Evolutionary conservation across 2,888 invertebrate genomes (phyloP), one percentile per base, ranked within the genome.

Genomic region (Prenolepis imparis): DNA sequence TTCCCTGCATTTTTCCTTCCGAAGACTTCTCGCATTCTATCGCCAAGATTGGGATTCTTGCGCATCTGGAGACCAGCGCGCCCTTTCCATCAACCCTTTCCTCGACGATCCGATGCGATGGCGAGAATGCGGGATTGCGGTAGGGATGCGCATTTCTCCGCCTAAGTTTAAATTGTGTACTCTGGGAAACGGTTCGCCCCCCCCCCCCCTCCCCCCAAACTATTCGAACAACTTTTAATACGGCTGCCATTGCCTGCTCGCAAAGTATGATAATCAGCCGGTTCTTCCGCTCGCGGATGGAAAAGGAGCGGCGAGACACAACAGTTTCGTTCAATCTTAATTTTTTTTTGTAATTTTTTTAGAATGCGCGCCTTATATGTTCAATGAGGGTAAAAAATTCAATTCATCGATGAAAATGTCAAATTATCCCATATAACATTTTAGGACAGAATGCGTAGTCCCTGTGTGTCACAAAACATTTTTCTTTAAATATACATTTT

Each of bases 121-220:
- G 70, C 32, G 70, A 72, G 72, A 80, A 80, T 80, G 72, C 78
- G 72, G 32, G 21, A 80, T 80, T 80, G 78, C 44, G 24, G 28
- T 57, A 64, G 66, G 44, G 81, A 32, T 68, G 59, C 59, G 57
- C 66, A 84, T 64, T 82, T 70, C 78, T 52, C 68, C 48, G 77
- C 73, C 59, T 59, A 91, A 92, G 88, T 92, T 92, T 92, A 91
- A 92, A 92, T 92, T 92, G 91, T 90, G 88, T 89, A 87, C 90
- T 88, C 86, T 88, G 86, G 88, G 82, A 89, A 92, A 91, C 88
- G 89, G 87, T 52, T 89, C 44, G 72, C 89, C 87, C 87, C 1
- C 28, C 28, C 28, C 28, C 28, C 89, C 44, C 59, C 89, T 87
- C 87, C 1, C 28, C 28, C 28, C 28, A 1, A 92, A 92, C 92